Evolutionary conservation across 37 sponge, comb jelly and placozoan genomes (phyloP), one percentile per base, ranked within the genome.

Genomic region (Beroe ovata): DNA sequence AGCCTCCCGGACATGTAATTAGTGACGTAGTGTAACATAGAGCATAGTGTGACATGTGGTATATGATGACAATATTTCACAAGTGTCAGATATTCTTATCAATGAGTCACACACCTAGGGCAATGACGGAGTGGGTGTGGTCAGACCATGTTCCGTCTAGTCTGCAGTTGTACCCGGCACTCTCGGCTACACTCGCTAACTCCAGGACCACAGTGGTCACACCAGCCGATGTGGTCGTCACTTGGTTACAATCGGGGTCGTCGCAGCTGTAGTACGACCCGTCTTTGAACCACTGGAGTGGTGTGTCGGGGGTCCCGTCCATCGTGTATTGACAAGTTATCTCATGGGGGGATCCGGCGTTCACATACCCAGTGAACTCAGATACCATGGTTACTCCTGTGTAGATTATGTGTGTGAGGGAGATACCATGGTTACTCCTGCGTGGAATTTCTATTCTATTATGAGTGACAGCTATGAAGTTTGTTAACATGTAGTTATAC

Each of bases 61-160:
- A n/a, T n/a, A n/a, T n/a, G n/a, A n/a, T n/a, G n/a, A n/a, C n/a
- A n/a, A n/a, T n/a, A n/a, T n/a, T n/a, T n/a, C n/a, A n/a, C n/a
- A n/a, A n/a, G n/a, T n/a, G n/a, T n/a, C n/a, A n/a, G n/a, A n/a
- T n/a, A n/a, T n/a, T n/a, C n/a, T n/a, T n/a, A n/a, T n/a, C n/a
- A n/a, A n/a, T n/a, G n/a, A n/a, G n/a, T n/a, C n/a, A n/a, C n/a
- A 28, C 26, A 66, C 69, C 69, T 66, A 66, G 69, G 34, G 36
- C 69, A 66, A 30, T 66, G 69, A 66, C 69, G 8, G 25, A 8
- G 36, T 66, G 69, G 36, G 33, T 33, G 35, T 66, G 69, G 35
- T 66, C 69, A 26, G 69, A 34, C 36, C 16, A 30, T 34, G 69
- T 66, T 2, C 16, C 18, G 3, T 30, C 69, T 1, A 66, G 69